Percentiles rank a stretch among this genome's conserved stretches.
These are phyloP conservation scores for Tubulanus polymorphus DNA, from an alignment of 2,888 invertebrate species.

Conservation along the genomic window DNA sequence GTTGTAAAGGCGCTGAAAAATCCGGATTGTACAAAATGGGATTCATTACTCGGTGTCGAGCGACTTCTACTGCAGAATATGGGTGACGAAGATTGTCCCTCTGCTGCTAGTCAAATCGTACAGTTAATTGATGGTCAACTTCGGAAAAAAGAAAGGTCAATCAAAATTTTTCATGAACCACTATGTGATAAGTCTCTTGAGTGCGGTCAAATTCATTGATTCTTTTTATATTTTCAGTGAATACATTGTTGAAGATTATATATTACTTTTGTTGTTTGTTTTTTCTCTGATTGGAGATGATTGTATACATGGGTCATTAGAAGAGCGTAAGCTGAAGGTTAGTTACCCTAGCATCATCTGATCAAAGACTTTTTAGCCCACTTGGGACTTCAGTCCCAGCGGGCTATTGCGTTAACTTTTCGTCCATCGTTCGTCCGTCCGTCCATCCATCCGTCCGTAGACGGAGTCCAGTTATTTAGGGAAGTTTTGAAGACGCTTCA, in stretches of 20 bases:
- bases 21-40: constrained; percentile 58
- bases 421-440: too few relatives aligned
- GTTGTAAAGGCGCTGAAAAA: constrained; percentile 63
- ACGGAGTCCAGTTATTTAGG: too few relatives aligned
- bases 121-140: constrained; percentile 20
- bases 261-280: constrained; percentile 61
- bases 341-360: too few relatives aligned
- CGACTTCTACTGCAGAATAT: constrained; percentile 62
- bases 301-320: constrained; percentile 31
- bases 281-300: constrained; percentile 63
- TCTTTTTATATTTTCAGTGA: constrained; percentile 7
- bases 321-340: constrained; percentile 23
- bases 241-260: constrained; percentile 58
- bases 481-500: too few relatives aligned
- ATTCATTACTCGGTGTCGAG: constrained; percentile 63
- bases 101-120: constrained; percentile 23
- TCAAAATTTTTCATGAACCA: too few relatives aligned
- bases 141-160: too few relatives aligned
- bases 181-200: too few relatives aligned
- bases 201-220: background rate
- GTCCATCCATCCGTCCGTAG: too few relatives aligned
- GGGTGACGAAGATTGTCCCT: constrained; percentile 56
- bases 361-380: too few relatives aligned
- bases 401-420: too few relatives aligned
- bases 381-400: too few relatives aligned